A percentile compares a stretch with the other conserved stretches of the same genome.
These are phyloP conservation scores for Lemur catta DNA, from an alignment of 2,797 vertebrate species.

Conservation along the genomic window DNA sequence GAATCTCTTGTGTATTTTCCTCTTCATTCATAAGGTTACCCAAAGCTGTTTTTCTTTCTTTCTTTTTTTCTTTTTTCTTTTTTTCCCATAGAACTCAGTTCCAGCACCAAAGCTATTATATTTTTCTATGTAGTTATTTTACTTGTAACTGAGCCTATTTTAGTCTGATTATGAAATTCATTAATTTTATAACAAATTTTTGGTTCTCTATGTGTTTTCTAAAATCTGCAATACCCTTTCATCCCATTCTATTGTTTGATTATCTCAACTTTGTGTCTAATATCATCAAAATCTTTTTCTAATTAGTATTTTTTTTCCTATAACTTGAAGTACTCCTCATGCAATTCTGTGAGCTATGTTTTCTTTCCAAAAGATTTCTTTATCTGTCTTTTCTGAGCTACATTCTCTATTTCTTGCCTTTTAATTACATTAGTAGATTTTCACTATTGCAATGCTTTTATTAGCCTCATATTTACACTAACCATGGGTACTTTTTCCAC, in stretches of 20 bases:
- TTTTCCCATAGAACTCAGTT: neutral
- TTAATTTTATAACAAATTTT: slow-evolving; percentile 5
- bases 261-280: neutral
- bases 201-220: slow-evolving; percentile 5
- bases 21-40: neutral
- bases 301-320: neutral
- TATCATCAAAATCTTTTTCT: neutral
- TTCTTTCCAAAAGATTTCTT: neutral
- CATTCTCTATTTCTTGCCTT: neutral
- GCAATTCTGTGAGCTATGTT: neutral
- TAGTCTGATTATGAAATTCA: neutral
- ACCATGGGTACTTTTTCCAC: neutral
- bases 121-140: neutral
- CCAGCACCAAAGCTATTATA: neutral
- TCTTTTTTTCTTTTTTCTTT: neutral
- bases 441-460: neutral
- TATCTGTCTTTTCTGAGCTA: neutral
- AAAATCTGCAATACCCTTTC: neutral
- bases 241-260: neutral
- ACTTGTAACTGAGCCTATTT: neutral
- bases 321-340: neutral
- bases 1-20: neutral
- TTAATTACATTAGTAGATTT: neutral
- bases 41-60: neutral
- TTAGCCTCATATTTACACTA: neutral